Conservation (phyloP, 2,113 vertebrate genomes). For the Heterochromis multidens region DNA sequence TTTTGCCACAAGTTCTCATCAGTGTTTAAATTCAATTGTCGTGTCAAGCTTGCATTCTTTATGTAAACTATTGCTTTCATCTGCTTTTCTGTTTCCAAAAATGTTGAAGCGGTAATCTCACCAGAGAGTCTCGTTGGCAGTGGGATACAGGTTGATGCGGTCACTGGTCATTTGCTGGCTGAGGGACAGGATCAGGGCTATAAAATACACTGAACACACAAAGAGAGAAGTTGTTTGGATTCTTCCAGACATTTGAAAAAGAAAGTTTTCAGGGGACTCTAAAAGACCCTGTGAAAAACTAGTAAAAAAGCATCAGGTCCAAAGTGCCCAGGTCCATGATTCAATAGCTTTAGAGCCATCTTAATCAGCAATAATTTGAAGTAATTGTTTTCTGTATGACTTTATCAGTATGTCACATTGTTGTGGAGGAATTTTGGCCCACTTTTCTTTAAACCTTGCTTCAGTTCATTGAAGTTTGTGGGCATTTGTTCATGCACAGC, state of each 20-base stretch:
- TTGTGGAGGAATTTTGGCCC: neutral
- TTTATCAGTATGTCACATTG: neutral
- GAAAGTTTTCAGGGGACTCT: accelerated
- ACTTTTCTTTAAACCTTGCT: neutral
- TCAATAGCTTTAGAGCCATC: neutral
- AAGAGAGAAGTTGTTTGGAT: neutral
- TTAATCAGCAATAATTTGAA: neutral
- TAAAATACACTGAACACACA: conserved; percentile 84
- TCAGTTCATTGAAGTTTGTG: neutral
- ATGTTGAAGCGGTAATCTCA: conserved; percentile 58
- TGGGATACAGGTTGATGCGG: conserved; percentile 88
- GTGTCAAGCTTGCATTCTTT: neutral
- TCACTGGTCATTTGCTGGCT: conserved; percentile 98
- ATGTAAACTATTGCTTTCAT: neutral
- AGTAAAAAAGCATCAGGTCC: neutral
- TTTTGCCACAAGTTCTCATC: neutral
- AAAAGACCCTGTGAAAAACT: neutral
- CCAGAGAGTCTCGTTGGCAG: conserved; percentile 85
- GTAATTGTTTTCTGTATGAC: neutral
- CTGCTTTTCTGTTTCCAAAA: neutral
- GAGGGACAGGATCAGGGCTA: conserved; percentile 87
- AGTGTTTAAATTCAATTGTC: neutral
- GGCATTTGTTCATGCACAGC: neutral
- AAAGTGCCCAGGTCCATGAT: neutral
- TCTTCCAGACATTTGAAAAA: neutral